These are phyloP conservation scores for Podocnemis expansa DNA, from an alignment of 2,113 vertebrate genomes.

Conservation along the genomic window DNA sequence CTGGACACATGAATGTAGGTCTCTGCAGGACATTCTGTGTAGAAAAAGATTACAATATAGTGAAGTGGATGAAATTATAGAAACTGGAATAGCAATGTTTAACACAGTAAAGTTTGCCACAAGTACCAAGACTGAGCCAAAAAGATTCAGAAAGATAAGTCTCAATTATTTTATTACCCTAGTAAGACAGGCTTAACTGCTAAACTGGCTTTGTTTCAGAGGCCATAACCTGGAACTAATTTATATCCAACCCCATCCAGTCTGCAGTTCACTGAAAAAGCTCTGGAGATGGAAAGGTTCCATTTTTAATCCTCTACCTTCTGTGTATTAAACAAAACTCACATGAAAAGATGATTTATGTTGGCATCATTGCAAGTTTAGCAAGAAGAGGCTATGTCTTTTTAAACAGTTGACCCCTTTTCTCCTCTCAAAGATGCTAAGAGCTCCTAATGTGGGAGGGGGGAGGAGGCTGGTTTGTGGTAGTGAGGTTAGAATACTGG, in stretches of 20 bases:
- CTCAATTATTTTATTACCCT: constrained; percentile 30
- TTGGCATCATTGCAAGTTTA: neutral
- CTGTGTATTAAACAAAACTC: neutral
- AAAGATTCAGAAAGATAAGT: neutral
- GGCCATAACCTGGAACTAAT: constrained; percentile 9
- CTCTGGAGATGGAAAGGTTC: neutral
- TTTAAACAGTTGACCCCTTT: neutral
- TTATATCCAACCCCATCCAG: constrained; percentile 12
- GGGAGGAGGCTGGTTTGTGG: neutral
- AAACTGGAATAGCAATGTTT: constrained; percentile 39
- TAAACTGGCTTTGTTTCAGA: constrained; percentile 23
- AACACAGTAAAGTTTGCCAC: constrained; percentile 48
- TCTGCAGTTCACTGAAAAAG: constrained; percentile 8
- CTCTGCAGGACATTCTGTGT: constrained; percentile 57
- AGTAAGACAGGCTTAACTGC: neutral
- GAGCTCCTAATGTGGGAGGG: neutral
- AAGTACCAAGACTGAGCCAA: constrained; percentile 23
- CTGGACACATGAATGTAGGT: constrained; percentile 52
- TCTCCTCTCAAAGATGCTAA: neutral
- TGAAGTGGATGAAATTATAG: constrained; percentile 47
- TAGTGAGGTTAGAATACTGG: neutral
- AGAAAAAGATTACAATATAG: constrained; percentile 66
- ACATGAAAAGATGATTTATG: neutral
- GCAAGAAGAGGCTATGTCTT: neutral
- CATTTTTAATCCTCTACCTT: constrained; percentile 1